Base-by-base conservation (phyloP, 2,888 invertebrate species). In the Plusia festucae region DNA sequence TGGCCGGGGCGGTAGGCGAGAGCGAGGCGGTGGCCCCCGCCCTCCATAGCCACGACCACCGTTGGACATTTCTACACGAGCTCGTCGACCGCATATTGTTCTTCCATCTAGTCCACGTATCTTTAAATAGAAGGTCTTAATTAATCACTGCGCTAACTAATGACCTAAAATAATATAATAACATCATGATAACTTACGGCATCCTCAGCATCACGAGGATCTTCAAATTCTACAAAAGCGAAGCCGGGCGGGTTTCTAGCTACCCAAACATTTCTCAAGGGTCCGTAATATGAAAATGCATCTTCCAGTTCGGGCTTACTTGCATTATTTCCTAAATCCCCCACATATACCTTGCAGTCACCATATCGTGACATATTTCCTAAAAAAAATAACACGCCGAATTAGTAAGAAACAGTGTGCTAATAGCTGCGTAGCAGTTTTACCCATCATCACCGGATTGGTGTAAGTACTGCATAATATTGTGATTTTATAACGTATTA, bases 281-380 rank as follows among this genome's bases (percentile, higher is more conserved):
- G 97, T 13, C 99, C 99, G 88, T 98, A 99, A 84, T 98, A 97
- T 68, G 97, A 97, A 93, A 99, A 99, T 16, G 98, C 98, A 90
- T 98, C 98, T 94, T 99, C 99, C 64, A 98, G 95, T 92, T 99
- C 99, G 84, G 98, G 98, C 93, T 99, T 98, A 69, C 98, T 98
- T 34, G 99, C 99, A 84, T 96, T 97, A 86, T 97, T 97, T 54
- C 99, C 99, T 87, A 99, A 96, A 95, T 99, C 99, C 60, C 99
- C 99, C 24, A 99, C 98, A 92, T 99, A 99, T 54, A 99, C 98
- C 93, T 99, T 99, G 87, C 98, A 98, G 93, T 99, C 99, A 78
- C 97, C 97, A 88, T 97, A 97, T 66, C 97, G 96, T 77, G 97
- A 97, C 97, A 97, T 97, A 88, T 92, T 93, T 9, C 62, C 73